Percentiles rank a stretch among this genome's conserved stretches.
These are phyloP conservation scores for Microctenopoma steveboyesi DNA, from an alignment of 2,797 vertebrate species.

Conservation along the genomic window DNA sequence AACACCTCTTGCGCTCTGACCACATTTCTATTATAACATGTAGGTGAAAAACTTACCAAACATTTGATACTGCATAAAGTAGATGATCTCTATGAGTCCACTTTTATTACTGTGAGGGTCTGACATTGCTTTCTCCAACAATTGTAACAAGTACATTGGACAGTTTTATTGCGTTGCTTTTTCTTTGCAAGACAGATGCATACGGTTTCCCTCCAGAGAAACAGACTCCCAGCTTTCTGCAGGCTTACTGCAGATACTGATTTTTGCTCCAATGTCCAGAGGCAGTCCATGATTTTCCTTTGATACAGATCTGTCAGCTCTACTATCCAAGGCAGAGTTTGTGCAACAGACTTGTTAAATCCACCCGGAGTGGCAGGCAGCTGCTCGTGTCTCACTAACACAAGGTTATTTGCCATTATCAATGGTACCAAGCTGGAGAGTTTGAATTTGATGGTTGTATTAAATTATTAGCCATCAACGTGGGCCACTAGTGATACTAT, in stretches of 20 bases:
- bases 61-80: slow-evolving; percentile 45
- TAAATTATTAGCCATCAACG: slow-evolving; percentile 63
- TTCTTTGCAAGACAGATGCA: slow-evolving; percentile 8
- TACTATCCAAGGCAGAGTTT: slow-evolving; percentile 4
- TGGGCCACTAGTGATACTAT: slow-evolving; percentile 71
- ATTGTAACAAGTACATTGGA: neutral
- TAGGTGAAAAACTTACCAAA: slow-evolving; percentile 20
- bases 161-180: slow-evolving; percentile 4
- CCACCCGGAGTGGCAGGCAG: slow-evolving; percentile 22
- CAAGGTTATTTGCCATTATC: slow-evolving; percentile 25
- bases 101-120: slow-evolving; percentile 12
- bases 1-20: slow-evolving; percentile 18
- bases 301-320: slow-evolving; percentile 21
- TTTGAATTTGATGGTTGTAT: slow-evolving; percentile 7
- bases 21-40: slow-evolving; percentile 9
- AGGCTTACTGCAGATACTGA: slow-evolving; percentile 11
- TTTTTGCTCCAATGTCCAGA: slow-evolving; percentile 36
- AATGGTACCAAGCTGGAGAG: slow-evolving; percentile 25
- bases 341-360: slow-evolving; percentile 38
- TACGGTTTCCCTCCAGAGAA: slow-evolving; percentile 15
- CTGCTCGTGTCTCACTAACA: slow-evolving; percentile 19
- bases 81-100: slow-evolving; percentile 20
- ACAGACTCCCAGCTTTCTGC: slow-evolving; percentile 11
- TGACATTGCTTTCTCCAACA: slow-evolving; percentile 7
- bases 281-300: slow-evolving; percentile 23